These are phyloP conservation scores for Eupithecia abbreviata DNA, from an alignment of 2,888 invertebrate species.

Conservation along the genomic window DNA sequence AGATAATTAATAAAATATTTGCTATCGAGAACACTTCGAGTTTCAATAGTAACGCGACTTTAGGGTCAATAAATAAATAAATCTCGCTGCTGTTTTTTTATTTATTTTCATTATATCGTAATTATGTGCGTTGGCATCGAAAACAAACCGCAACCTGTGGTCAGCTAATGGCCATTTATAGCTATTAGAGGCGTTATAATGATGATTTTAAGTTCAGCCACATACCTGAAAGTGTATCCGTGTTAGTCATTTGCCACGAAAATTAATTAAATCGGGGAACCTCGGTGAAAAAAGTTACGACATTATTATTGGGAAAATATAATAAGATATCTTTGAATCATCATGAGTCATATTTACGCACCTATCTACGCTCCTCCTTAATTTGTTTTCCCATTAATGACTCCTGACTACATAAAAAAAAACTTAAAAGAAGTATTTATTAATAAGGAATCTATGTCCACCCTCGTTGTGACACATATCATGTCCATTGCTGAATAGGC, in stretches of 20 bases:
- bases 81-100: slow-evolving; percentile 74
- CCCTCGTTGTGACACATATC: neutral
- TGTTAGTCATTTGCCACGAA: slow-evolving; percentile 49
- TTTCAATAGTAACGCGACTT: slow-evolving; percentile 54
- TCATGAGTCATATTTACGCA: slow-evolving; percentile 30
- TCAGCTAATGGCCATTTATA: slow-evolving; percentile 71
- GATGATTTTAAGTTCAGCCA: slow-evolving; percentile 61
- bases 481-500: too few species aligned
- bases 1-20: neutral
- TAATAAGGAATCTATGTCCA: neutral
- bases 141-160: slow-evolving; percentile 78
- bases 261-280: neutral
- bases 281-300: neutral
- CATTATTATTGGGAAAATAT: neutral
- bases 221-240: slow-evolving; percentile 49
- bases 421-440: too few species aligned
- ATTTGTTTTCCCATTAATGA: too few species aligned
- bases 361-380: neutral
- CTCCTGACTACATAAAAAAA: neutral
- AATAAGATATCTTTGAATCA: slow-evolving; percentile 37
- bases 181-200: slow-evolving; percentile 81
- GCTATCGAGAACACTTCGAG: slow-evolving; percentile 40
- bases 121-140: slow-evolving; percentile 77
- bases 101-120: slow-evolving; percentile 74
- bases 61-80: slow-evolving; percentile 80